Percentiles rank a stretch among this genome's conserved stretches.
Evolutionary conservation across 53 echinoderm and acorn worm genomes (phyloP).

Genomic region (Actinopyga echinites): DNA sequence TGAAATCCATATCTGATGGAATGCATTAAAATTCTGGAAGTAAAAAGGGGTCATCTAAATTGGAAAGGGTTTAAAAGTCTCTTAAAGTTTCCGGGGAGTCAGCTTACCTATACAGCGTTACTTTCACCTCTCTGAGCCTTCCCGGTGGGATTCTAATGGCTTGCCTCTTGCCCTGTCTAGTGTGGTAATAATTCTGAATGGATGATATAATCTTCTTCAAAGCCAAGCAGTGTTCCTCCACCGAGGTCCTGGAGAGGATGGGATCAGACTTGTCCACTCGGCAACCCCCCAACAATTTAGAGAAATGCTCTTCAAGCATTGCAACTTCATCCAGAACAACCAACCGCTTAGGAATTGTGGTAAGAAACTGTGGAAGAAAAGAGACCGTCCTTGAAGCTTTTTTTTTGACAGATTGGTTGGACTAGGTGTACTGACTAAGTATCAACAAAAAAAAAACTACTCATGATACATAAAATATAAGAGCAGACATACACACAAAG

Average conservation of each 20-base stretch:
- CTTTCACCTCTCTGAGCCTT: slow-evolving; percentile 27
- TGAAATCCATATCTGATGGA: too few relatives aligned
- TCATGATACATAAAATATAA: too few relatives aligned
- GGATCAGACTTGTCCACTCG: slow-evolving; percentile 35
- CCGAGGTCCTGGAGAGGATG: slow-evolving; percentile 18
- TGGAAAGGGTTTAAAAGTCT: too few relatives aligned
- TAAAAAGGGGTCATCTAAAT: too few relatives aligned
- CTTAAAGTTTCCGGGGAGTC: too few relatives aligned
- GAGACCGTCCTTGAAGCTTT: not conserved
- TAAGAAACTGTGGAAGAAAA: slow-evolving; percentile 20
- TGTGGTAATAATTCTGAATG: slow-evolving; percentile 36
- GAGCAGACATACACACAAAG: too few relatives aligned
- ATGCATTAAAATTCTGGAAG: too few relatives aligned
- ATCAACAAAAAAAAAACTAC: too few relatives aligned
- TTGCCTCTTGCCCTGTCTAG: slow-evolving; percentile 29
- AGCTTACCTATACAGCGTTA: slow-evolving; percentile 21
- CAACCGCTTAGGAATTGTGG: slow-evolving; percentile 5
- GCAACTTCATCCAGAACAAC: slow-evolving; percentile 3
- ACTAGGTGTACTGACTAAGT: too few relatives aligned
- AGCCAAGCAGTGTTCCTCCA: slow-evolving; percentile 4
- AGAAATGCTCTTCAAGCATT: slow-evolving; percentile 19
- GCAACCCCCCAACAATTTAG: slow-evolving; percentile 35
- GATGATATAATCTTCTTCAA: slow-evolving; percentile 22
- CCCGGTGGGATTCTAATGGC: slow-evolving; percentile 43
- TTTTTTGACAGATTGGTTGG: too few relatives aligned